A percentile compares a stretch with the other conserved stretches of the same genome.
These are phyloP conservation scores for Crotophaga sulcirostris DNA, from an alignment of 2,113 vertebrate genomes.

Conservation along the genomic window DNA sequence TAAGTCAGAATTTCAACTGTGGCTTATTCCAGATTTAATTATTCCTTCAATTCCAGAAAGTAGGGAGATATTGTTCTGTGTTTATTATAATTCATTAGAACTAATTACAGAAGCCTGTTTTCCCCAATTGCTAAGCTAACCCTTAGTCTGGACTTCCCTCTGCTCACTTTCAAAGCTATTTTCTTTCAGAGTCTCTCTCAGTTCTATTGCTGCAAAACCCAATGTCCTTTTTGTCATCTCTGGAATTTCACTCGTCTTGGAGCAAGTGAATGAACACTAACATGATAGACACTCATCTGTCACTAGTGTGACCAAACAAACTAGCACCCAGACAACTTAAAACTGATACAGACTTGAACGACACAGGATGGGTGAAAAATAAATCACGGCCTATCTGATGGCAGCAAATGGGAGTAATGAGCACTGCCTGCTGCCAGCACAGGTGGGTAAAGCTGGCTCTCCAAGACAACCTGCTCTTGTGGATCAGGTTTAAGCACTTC, in stretches of 20 bases:
- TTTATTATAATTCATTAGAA: constrained; percentile 39
- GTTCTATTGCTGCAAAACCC: neutral
- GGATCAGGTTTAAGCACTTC: neutral
- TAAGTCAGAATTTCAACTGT: constrained; percentile 10
- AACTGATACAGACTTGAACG: neutral
- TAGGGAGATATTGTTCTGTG: neutral
- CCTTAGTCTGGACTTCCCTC: neutral
- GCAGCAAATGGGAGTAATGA: neutral
- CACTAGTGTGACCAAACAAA: neutral
- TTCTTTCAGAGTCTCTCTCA: neutral
- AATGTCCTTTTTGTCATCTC: neutral
- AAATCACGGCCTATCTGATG: accelerated
- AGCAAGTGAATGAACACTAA: neutral
- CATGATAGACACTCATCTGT: neutral
- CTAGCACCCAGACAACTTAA: neutral
- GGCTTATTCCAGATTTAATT: constrained; percentile 33
- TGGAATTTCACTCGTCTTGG: neutral
- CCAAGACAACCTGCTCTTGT: neutral
- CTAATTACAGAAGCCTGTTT: constrained; percentile 46
- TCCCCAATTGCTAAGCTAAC: neutral
- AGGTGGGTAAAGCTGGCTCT: accelerated
- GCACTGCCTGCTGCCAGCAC: neutral
- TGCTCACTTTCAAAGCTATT: neutral
- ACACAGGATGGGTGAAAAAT: neutral
- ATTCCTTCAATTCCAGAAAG: constrained; percentile 2